Evolutionary conservation across 2,888 invertebrate genomes (phyloP).

Genomic region (Emesis furor): DNA sequence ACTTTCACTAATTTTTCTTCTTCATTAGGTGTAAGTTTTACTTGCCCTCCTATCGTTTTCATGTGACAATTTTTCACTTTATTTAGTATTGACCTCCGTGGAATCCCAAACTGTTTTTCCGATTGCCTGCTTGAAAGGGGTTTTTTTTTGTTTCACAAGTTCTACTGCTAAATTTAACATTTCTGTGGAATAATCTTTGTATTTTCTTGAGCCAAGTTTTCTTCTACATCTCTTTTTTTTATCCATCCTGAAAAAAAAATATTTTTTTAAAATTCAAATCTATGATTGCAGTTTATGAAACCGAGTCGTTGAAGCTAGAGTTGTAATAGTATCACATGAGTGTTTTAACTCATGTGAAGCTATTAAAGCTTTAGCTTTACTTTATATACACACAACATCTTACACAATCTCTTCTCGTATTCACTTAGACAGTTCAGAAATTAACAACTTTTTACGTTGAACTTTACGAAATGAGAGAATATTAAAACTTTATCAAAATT

Average conservation of each 20-base stretch:
- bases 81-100: slow-evolving; percentile 63
- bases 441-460: no score
- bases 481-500: no score
- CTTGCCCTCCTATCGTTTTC: slow-evolving; percentile 38
- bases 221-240: not conserved
- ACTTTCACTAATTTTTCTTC: slow-evolving; percentile 58
- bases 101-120: slow-evolving; percentile 50
- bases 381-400: no score
- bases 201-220: slow-evolving; percentile 18
- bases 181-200: slow-evolving; percentile 27
- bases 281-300: no score
- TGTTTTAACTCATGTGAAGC: no score
- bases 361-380: no score
- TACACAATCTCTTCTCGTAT: no score
- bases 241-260: not conserved
- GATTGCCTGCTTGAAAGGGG: slow-evolving; percentile 24
- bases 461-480: no score
- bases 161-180: not conserved
- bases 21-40: slow-evolving; percentile 45
- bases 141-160: slow-evolving; percentile 23
- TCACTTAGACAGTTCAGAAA: no score
- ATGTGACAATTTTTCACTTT: slow-evolving; percentile 56
- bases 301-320: no score
- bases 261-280: no score
- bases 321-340: no score